A percentile compares a stretch with the other conserved stretches of the same genome.
These are phyloP conservation scores for Syngnathus acus DNA, from an alignment of 2,797 vertebrate species.

Conservation along the genomic window DNA sequence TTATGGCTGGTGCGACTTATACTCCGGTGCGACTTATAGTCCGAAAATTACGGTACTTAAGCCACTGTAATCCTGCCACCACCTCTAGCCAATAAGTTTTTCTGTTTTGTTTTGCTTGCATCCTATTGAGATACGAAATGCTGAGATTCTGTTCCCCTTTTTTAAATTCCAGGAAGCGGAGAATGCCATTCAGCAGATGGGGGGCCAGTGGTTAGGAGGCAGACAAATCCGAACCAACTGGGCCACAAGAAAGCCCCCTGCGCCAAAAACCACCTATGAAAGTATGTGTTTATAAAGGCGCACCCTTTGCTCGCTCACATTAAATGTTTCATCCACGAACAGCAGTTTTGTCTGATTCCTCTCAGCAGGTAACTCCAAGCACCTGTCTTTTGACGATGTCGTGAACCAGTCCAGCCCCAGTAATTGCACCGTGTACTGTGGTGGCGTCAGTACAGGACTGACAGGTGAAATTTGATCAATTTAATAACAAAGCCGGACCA, in stretches of 20 bases:
- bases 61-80: not conserved
- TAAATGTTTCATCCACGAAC: not conserved
- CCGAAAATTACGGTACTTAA: too few species aligned
- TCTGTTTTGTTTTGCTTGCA: not conserved
- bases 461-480: conserved; percentile 71
- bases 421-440: conserved; percentile 97
- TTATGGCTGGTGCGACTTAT: too few species aligned
- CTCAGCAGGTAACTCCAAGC: conserved; percentile 79
- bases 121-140: conserved; percentile 5
- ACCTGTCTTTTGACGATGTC: conserved; percentile 94
- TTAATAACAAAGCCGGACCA: not conserved
- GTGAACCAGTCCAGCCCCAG: conserved; percentile 94
- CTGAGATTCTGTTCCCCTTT: not conserved
- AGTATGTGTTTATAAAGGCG: conserved; percentile 63
- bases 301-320: not conserved
- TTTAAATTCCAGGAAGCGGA: conserved; percentile 81
- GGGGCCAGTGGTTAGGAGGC: conserved; percentile 95
- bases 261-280: conserved; percentile 90
- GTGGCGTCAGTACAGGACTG: conserved; percentile 88
- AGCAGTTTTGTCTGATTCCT: conserved; percentile 1
- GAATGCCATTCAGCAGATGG: conserved; percentile 98
- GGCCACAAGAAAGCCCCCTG: conserved; percentile 96
- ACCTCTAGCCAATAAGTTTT: not conserved
- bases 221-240: conserved; percentile 98
- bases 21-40: too few species aligned